Conservation (phyloP, 2,113 vertebrate genomes). For the Rousettus leschenaultii region DNA sequence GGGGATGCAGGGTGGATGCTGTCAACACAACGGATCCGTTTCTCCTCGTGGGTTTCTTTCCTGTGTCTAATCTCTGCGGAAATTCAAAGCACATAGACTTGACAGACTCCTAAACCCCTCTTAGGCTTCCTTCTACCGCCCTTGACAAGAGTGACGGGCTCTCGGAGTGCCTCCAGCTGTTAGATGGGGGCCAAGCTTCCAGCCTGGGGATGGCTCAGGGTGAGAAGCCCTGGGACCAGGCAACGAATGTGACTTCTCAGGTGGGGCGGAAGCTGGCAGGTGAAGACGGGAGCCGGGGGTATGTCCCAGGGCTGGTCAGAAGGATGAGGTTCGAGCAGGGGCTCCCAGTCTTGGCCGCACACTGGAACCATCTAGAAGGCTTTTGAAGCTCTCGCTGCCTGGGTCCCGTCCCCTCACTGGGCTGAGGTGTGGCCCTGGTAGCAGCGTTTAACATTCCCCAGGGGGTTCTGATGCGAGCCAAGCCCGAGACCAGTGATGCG, state of each 20-base stretch:
- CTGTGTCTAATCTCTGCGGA: not conserved
- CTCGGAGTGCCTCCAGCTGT: not conserved
- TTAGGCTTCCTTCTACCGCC: not conserved
- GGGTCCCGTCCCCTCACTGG: too few relatives aligned
- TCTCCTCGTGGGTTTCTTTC: not conserved
- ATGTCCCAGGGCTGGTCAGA: not conserved
- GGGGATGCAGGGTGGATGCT: not conserved
- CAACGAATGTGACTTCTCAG: not conserved
- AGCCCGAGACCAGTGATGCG: not conserved
- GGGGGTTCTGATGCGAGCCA: not conserved
- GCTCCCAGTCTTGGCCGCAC: not conserved
- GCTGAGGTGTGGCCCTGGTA: not conserved
- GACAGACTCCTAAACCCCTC: not conserved
- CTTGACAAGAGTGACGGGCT: not conserved
- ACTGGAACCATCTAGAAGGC: not conserved
- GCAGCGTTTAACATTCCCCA: not conserved
- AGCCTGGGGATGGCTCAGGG: too few relatives aligned
- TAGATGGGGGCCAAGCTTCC: not conserved
- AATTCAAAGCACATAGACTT: not conserved
- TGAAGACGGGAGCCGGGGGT: not conserved
- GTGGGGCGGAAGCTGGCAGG: too few relatives aligned
- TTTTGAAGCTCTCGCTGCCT: not conserved
- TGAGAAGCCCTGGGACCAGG: not conserved
- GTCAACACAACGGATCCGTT: fast-evolving
- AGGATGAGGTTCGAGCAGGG: too few relatives aligned